Conservation (phyloP, 2,888 invertebrate species). For the Dioctria linearis region DNA sequence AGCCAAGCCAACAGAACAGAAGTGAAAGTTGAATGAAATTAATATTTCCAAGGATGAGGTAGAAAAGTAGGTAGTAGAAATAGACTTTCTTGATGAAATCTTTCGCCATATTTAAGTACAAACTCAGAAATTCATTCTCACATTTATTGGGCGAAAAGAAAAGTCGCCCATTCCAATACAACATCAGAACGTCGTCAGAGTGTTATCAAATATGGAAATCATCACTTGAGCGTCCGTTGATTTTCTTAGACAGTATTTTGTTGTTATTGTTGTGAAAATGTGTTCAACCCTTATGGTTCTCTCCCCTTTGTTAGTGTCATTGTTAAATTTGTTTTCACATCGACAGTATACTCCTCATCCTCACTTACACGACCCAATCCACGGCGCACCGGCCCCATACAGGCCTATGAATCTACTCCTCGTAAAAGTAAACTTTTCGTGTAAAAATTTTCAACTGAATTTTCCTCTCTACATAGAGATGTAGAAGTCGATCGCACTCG, state of each 20-base stretch:
- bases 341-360: not conserved
- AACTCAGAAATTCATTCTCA: too few species aligned
- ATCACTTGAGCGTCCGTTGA: conserved; percentile 20
- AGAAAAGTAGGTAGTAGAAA: too few species aligned
- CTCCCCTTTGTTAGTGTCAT: not conserved
- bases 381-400: too few species aligned
- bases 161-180: too few species aligned
- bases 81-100: too few species aligned
- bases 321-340: conserved; percentile 10
- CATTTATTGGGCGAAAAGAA: too few species aligned
- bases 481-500: conserved; percentile 4
- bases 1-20: not conserved
- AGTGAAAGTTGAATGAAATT: not conserved
- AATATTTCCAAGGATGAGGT: too few species aligned
- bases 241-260: not conserved
- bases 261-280: not conserved
- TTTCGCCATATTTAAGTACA: too few species aligned
- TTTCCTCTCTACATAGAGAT: not conserved
- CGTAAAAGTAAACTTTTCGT: conserved; percentile 32
- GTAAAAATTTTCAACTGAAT: conserved; percentile 16
- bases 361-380: not conserved
- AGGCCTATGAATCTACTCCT: too few species aligned
- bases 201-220: conserved; percentile 41
- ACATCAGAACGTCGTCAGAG: too few species aligned
- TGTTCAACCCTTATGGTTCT: conserved; percentile 16